Conservation (phyloP, 2,797 vertebrate genomes). For the Micrastur ruficollis region DNA sequence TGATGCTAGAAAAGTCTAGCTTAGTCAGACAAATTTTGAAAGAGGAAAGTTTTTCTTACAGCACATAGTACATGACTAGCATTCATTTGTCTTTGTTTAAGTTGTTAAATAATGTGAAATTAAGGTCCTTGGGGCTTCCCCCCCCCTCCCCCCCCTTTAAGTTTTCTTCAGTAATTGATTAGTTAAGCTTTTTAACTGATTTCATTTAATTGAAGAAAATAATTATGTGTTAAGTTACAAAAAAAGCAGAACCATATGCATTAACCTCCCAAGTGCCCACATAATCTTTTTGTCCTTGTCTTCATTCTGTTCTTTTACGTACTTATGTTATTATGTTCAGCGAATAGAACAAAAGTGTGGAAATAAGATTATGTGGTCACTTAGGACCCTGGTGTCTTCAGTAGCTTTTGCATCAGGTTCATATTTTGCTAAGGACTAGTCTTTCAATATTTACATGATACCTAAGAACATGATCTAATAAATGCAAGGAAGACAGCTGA, state of each 20-base stretch:
- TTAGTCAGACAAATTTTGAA: neutral
- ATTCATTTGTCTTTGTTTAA: neutral
- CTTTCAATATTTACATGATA: neutral
- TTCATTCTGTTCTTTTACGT: neutral
- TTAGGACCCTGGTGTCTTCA: neutral
- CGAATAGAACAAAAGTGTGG: neutral
- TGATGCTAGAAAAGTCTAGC: neutral
- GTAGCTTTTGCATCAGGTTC: neutral
- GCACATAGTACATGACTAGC: neutral
- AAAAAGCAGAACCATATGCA: neutral
- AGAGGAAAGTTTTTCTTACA: neutral
- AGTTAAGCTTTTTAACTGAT: constrained; percentile 13
- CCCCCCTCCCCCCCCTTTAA: neutral
- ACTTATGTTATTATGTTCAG: neutral
- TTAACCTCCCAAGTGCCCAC: neutral
- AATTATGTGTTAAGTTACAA: neutral
- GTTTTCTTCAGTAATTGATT: neutral
- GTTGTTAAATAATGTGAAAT: neutral
- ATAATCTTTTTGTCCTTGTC: constrained; percentile 6
- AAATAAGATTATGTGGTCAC: constrained; percentile 1
- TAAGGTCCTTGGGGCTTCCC: neutral
- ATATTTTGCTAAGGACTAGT: neutral
- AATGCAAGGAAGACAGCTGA: neutral
- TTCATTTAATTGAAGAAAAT: constrained; percentile 18
- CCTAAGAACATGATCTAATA: neutral